Evolutionary conservation across 2,888 invertebrate species (phyloP), one percentile per base, ranked within the genome.

Genomic region (Microctonus hyperodae): DNA sequence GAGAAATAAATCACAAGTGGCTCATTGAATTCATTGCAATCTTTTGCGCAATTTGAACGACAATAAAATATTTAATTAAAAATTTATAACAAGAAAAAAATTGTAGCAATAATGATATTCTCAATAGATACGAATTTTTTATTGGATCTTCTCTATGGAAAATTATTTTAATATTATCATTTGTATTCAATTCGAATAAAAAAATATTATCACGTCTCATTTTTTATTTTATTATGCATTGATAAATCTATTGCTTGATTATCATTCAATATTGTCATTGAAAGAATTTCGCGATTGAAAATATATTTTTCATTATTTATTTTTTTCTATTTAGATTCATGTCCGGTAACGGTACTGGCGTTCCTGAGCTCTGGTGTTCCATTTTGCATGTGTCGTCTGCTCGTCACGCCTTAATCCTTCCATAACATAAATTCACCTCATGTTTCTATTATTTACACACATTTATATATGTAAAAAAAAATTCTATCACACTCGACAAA

Each of bases 341-440:
- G 72, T 71, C 73, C 69, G 31, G 50, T 77, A 77, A 78, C 76
- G 78, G 78, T 76, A 78, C 69, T 64, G 65, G 69, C 67, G 67
- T 67, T 73, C 73, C 70, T 73, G 70, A 69, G 64, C 61, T 63
- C 63, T 62, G 50, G 37, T 65, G 69, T 60, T 69, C 68, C 64
- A 69, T 72, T 72, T 71, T 70, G 69, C 71, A 71, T 67, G 68
- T 69, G 58, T 66, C 68, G 64, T 67, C 53, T 55, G 53, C 31
- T 48, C 63, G 63, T 64, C 59, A 66, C 65, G 50, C 65, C 57
- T 69, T 63, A 65, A 65, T 65, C 59, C 69, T 58, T 50, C 23
- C 40, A 53, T 53, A 44, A 44, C 48, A 31, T 44, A 44, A 16
- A 44, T 16, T 44, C 7, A 4, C 11, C 13, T n/a, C 23, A 25